A percentile compares a stretch with the other conserved stretches of the same genome.
phyloP scores from a whole-genome alignment of 2,113 vertebrate species.

The Antigone vipio region DNA sequence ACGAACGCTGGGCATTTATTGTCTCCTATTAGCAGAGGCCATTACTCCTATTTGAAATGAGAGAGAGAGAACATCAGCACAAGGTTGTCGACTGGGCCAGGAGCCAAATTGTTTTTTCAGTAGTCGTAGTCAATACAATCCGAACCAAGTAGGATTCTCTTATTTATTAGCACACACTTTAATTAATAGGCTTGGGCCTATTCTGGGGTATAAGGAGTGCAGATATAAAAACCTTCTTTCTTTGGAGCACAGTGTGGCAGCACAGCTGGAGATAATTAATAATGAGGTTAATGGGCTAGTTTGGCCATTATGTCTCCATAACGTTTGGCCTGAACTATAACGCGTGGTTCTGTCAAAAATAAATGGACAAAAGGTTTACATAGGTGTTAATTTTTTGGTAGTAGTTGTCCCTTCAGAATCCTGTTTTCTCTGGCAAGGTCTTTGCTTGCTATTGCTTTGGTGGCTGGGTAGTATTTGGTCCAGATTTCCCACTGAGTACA shows the following conservation, averaged over 20 bases:
- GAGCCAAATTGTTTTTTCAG: background rate
- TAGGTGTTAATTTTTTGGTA: background rate
- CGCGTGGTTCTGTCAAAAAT: background rate
- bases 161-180: background rate
- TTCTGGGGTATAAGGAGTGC: background rate
- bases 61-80: background rate
- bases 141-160: background rate
- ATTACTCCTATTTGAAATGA: background rate
- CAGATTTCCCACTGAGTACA: background rate
- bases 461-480: background rate
- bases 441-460: background rate
- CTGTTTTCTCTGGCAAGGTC: background rate
- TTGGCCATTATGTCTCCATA: background rate
- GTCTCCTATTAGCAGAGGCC: background rate
- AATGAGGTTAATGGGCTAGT: background rate
- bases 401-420: background rate
- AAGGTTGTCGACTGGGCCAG: background rate
- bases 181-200: background rate
- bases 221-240: background rate
- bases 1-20: background rate
- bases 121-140: background rate
- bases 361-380: background rate
- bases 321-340: background rate
- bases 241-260: background rate
- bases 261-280: background rate